phyloP scores from a whole-genome alignment of 2,888 invertebrate species.

The Trachelus troglodyta region DNA sequence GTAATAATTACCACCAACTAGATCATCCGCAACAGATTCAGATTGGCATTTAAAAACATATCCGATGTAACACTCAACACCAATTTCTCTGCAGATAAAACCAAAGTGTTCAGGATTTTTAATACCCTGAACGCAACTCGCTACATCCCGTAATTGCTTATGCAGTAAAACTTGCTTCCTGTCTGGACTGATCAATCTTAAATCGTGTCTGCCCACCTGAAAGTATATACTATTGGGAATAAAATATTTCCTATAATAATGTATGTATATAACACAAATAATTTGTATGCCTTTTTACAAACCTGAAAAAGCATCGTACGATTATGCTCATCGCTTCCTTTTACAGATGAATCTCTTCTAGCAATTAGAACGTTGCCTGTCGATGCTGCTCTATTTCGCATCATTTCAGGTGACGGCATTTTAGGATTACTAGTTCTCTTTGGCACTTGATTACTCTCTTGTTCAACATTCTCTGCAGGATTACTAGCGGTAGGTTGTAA shows the following conservation, averaged over 20 bases:
- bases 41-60: conserved; percentile 93
- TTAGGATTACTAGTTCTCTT: conserved; percentile 35
- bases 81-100: conserved; percentile 88
- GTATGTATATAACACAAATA: background rate
- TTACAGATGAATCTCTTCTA: conserved; percentile 54
- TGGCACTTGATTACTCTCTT: conserved; percentile 28
- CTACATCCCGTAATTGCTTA: conserved; percentile 88
- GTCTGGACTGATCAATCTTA: conserved; percentile 92
- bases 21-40: conserved; percentile 82
- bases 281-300: background rate
- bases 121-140: conserved; percentile 87
- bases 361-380: conserved; percentile 62
- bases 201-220: conserved; percentile 85
- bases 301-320: conserved; percentile 93
- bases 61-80: conserved; percentile 77
- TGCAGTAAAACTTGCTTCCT: conserved; percentile 90
- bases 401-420: conserved; percentile 58
- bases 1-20: conserved; percentile 73
- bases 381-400: conserved; percentile 66
- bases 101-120: conserved; percentile 89
- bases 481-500: conserved; percentile 42
- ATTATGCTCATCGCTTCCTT: conserved; percentile 75
- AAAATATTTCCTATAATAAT: background rate
- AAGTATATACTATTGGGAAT: background rate
- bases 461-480: conserved; percentile 38